A percentile compares a stretch with the other conserved stretches of the same genome.
Evolutionary conservation across 2,888 invertebrate genomes (phyloP).

Genomic region (Sminthurides aquaticus): DNA sequence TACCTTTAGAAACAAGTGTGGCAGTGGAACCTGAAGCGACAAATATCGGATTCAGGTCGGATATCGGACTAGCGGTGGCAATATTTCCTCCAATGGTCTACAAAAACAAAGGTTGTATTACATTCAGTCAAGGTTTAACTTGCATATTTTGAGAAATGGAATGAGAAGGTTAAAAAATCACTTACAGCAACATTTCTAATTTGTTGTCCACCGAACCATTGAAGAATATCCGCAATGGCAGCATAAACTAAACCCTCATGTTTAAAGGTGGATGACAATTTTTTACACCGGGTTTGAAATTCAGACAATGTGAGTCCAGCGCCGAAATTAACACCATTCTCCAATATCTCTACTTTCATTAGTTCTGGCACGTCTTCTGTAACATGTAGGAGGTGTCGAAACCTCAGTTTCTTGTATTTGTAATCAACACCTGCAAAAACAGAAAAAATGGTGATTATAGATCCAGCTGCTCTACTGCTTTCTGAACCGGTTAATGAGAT

Average conservation of each 20-base stretch:
- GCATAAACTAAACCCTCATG: conserved; percentile 58
- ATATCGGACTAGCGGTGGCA: conserved; percentile 91
- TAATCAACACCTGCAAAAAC: conserved; percentile 75
- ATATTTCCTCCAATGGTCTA: conserved; percentile 84
- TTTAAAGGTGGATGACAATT: conserved; percentile 45
- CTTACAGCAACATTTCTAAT: conserved; percentile 79
- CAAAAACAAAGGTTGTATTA: conserved; percentile 25
- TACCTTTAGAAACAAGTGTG: conserved; percentile 24
- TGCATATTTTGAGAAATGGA: not conserved
- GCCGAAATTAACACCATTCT: conserved; percentile 62
- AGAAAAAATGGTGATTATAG: too few species aligned
- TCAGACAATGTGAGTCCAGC: conserved; percentile 69
- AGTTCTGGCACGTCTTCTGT: conserved; percentile 60
- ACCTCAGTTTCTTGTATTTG: conserved; percentile 73
- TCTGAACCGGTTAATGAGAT: not conserved
- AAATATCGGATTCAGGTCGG: conserved; percentile 87
- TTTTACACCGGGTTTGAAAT: conserved; percentile 52
- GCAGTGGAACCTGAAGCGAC: conserved; percentile 58
- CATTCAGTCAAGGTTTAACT: too few species aligned
- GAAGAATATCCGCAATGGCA: conserved; percentile 72
- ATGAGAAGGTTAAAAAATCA: too few species aligned
- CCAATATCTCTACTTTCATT: conserved; percentile 52
- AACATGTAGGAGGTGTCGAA: conserved; percentile 72
- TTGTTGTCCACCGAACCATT: conserved; percentile 93
- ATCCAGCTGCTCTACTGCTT: too few species aligned